Evolutionary conservation across 2,797 vertebrate genomes (phyloP).

Genomic region (Alca torda): DNA sequence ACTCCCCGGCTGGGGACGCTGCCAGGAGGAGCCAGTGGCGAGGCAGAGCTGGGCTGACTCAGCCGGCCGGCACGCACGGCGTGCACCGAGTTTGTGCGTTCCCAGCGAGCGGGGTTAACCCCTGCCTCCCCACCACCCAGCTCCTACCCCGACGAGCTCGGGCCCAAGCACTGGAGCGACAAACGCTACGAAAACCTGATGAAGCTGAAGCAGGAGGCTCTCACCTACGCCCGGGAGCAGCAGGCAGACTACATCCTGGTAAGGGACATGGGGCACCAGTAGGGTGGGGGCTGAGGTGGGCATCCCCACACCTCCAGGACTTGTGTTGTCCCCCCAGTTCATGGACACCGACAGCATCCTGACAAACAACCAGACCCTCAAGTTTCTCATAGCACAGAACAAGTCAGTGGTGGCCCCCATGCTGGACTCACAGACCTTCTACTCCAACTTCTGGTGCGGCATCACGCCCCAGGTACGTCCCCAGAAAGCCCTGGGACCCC

Average conservation of each 20-base stretch:
- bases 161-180: constrained; percentile 94
- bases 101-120: background rate
- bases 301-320: fast-evolving
- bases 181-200: constrained; percentile 92
- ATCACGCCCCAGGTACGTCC: constrained; percentile 92
- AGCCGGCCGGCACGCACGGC: fast-evolving
- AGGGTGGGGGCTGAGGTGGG: background rate
- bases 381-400: constrained; percentile 85
- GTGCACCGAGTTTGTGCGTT: background rate
- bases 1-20: fast-evolving
- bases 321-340: constrained; percentile 74
- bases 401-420: constrained; percentile 91
- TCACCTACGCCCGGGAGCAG: constrained; percentile 86
- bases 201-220: constrained; percentile 92
- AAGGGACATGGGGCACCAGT: background rate
- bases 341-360: constrained; percentile 93
- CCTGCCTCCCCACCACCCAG: constrained; percentile 67
- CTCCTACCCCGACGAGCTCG: constrained; percentile 86
- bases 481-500: background rate
- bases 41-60: background rate
- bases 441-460: constrained; percentile 98
- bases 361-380: constrained; percentile 88
- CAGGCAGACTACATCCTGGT: constrained; percentile 94
- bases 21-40: fast-evolving
- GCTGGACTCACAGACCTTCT: constrained; percentile 93